Percentiles rank a stretch among this genome's conserved stretches.
These are phyloP conservation scores for Elysia crispata DNA, from an alignment of 2,888 invertebrate genomes.

Conservation along the genomic window DNA sequence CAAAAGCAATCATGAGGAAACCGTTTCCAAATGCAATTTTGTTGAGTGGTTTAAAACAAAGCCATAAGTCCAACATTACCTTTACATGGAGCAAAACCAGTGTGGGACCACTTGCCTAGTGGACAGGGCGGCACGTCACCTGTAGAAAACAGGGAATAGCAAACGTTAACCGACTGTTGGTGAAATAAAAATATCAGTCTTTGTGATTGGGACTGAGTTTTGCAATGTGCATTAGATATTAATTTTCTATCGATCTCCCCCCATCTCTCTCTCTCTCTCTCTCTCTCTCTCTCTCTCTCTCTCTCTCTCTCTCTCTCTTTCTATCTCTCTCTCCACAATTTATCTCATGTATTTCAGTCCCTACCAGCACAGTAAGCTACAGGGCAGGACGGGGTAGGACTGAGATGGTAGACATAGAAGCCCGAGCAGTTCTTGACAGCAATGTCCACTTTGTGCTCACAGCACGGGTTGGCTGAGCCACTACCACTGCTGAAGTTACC, in stretches of 20 bases:
- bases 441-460: conserved; percentile 38
- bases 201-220: no score
- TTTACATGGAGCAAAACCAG: conserved; percentile 45
- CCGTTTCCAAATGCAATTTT: no score
- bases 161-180: background rate
- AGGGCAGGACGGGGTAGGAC: conserved; percentile 31
- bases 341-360: background rate
- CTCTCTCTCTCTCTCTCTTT: background rate
- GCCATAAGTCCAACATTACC: no score
- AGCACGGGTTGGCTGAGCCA: conserved; percentile 13
- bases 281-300: background rate
- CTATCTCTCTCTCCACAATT: background rate
- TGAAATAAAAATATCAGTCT: background rate
- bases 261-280: background rate
- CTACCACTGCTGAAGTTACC: conserved; percentile 26
- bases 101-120: conserved; percentile 41
- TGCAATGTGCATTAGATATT: background rate
- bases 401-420: conserved; percentile 45
- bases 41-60: no score
- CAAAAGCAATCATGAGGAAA: no score
- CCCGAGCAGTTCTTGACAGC: conserved; percentile 40
- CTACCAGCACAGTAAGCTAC: conserved; percentile 42
- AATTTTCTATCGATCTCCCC: background rate
- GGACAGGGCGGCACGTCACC: conserved; percentile 43
- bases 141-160: background rate